Conservation (phyloP, 1,140 invertebrate genomes). For the Drosophila oshimai region DNA sequence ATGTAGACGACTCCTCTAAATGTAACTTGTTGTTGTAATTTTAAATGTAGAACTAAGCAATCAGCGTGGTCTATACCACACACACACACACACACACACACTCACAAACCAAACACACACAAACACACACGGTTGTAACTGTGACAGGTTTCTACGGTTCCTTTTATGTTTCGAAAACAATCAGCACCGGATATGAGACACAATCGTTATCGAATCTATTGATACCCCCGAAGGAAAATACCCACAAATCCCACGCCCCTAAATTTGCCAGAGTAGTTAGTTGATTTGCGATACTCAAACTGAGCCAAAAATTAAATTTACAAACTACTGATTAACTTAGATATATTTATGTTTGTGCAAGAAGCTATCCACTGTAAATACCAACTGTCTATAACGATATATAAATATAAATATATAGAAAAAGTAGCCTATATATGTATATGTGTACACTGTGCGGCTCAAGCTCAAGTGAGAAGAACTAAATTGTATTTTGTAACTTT, state of each 20-base stretch:
- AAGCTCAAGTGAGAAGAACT: slow-evolving; percentile 59
- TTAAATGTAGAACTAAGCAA: slow-evolving; percentile 72
- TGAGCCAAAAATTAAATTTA: slow-evolving; percentile 73
- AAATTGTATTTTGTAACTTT: slow-evolving; percentile 73
- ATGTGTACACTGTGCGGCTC: slow-evolving; percentile 40
- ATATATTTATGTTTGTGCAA: slow-evolving; percentile 40
- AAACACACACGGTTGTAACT: slow-evolving; percentile 63
- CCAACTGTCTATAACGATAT: slow-evolving; percentile 38
- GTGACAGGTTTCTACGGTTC: slow-evolving; percentile 73
- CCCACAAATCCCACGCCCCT: neutral
- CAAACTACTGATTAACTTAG: slow-evolving; percentile 33
- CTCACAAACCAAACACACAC: slow-evolving; percentile 11
- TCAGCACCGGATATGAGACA: slow-evolving; percentile 51
- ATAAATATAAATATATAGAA: slow-evolving; percentile 46
- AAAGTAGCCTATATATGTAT: slow-evolving; percentile 27
- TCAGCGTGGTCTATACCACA: slow-evolving; percentile 27
- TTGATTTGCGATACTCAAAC: slow-evolving; percentile 68
- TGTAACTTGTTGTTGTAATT: slow-evolving; percentile 78
- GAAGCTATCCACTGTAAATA: slow-evolving; percentile 52
- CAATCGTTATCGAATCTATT: slow-evolving; percentile 53
- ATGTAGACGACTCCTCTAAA: slow-evolving; percentile 67
- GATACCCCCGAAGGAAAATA: slow-evolving; percentile 10
- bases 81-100: slow-evolving; percentile 10
- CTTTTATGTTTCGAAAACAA: slow-evolving; percentile 63
- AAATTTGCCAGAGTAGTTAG: slow-evolving; percentile 62